Percentiles rank a stretch among this genome's conserved stretches.
Evolutionary conservation across 2,797 vertebrate genomes (phyloP).

Genomic region (Rhynchonycteris naso): DNA sequence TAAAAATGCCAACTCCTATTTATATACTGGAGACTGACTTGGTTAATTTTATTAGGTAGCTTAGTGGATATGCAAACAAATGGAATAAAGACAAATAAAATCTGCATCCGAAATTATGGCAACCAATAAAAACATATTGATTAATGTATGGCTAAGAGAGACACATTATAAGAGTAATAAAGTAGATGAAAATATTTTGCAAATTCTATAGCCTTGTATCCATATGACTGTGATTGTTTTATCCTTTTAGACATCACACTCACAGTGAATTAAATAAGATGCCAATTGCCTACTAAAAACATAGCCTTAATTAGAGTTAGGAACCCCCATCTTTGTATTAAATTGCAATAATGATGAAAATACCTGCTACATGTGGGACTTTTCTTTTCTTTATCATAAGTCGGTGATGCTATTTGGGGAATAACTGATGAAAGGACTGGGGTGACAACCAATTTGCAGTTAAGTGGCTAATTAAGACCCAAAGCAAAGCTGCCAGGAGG

Average conservation of each 20-base stretch:
- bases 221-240: slow-evolving; percentile 61
- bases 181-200: slow-evolving; percentile 62
- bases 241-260: slow-evolving; percentile 57
- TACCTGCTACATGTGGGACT: slow-evolving; percentile 74
- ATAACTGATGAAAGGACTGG: slow-evolving; percentile 78
- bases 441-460: slow-evolving; percentile 67
- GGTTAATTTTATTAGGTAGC: slow-evolving; percentile 22
- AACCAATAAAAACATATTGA: slow-evolving; percentile 24
- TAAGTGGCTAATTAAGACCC: slow-evolving; percentile 78
- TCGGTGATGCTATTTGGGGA: slow-evolving; percentile 78
- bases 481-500: slow-evolving; percentile 79
- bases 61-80: neutral
- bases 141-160: neutral
- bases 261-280: slow-evolving; percentile 72
- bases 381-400: slow-evolving; percentile 73
- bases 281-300: slow-evolving; percentile 72
- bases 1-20: neutral
- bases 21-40: neutral
- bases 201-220: slow-evolving; percentile 41
- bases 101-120: neutral
- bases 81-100: slow-evolving; percentile 42
- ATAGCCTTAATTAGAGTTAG: slow-evolving; percentile 73
- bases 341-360: slow-evolving; percentile 76
- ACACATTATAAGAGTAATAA: slow-evolving; percentile 29
- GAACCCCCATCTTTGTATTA: slow-evolving; percentile 68